Conservation (phyloP, 2,113 vertebrate genomes). For the Thryonomys swinderianus region DNA sequence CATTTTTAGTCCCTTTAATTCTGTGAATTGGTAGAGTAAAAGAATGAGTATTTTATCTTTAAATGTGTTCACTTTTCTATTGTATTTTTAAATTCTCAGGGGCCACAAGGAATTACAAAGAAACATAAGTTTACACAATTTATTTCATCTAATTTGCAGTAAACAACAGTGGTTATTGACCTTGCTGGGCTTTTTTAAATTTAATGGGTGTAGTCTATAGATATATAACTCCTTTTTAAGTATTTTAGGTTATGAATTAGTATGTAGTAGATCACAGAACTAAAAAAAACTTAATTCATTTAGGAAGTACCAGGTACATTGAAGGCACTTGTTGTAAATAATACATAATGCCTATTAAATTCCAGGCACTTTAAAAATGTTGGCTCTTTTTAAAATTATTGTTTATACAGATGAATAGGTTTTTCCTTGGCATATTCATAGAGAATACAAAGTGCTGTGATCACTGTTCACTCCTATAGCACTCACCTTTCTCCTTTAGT, state of each 20-base stretch:
- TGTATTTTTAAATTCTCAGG: slow-evolving; percentile 38
- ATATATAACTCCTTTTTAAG: slow-evolving; percentile 17
- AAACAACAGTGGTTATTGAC: slow-evolving; percentile 28
- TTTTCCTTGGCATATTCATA: neutral
- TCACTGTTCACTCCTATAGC: neutral
- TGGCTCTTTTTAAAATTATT: neutral
- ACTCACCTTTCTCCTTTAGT: neutral
- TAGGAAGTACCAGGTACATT: slow-evolving; percentile 11
- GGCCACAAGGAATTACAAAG: slow-evolving; percentile 39
- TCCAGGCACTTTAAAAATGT: slow-evolving; percentile 11
- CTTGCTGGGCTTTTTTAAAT: slow-evolving; percentile 28
- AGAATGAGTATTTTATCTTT: slow-evolving; percentile 6
- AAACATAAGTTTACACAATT: neutral
- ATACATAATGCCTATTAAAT: neutral
- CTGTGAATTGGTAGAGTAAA: neutral
- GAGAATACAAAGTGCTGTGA: neutral
- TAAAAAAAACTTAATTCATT: slow-evolving; percentile 40
- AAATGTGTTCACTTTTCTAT: slow-evolving; percentile 16
- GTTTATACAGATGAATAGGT: neutral
- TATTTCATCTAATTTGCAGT: slow-evolving; percentile 30
- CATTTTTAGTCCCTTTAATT: neutral
- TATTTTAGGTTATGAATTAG: slow-evolving; percentile 54
- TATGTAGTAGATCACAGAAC: neutral
- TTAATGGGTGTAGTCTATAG: slow-evolving; percentile 24
- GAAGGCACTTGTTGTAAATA: slow-evolving; percentile 56